These are phyloP conservation scores for Caretta caretta DNA, from an alignment of 2,113 vertebrate genomes.

Conservation along the genomic window DNA sequence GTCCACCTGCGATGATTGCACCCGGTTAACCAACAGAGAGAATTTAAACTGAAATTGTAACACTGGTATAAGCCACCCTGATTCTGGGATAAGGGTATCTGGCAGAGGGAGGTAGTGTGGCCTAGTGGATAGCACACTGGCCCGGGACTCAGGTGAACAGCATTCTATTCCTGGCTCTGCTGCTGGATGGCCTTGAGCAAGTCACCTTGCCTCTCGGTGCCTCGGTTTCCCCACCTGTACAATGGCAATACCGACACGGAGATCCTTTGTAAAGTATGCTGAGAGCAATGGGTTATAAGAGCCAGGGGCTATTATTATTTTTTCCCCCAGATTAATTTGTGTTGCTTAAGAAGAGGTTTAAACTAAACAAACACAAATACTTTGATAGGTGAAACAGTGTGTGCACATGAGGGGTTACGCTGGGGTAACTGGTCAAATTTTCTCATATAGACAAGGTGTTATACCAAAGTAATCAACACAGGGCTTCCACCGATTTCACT, in stretches of 20 bases:
- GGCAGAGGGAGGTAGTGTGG: neutral
- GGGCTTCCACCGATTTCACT: neutral
- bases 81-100: neutral
- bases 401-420: too few relatives aligned
- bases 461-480: neutral
- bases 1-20: neutral
- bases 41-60: neutral
- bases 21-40: neutral
- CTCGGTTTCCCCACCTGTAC: neutral
- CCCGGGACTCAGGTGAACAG: neutral
- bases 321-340: neutral
- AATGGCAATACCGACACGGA: neutral
- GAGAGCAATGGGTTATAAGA: neutral
- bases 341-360: too few relatives aligned
- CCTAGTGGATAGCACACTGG: neutral
- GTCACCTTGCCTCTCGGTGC: neutral
- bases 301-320: neutral
- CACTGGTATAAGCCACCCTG: neutral
- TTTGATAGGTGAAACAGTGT: neutral
- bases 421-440: neutral
- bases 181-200: neutral
- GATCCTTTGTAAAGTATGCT: neutral
- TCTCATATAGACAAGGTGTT: neutral
- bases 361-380: neutral
- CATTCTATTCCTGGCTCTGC: neutral